A percentile compares a stretch with the other conserved stretches of the same genome.
Conservation (phyloP, 2,797 vertebrate species). For the Eulemur coronatus region DNA sequence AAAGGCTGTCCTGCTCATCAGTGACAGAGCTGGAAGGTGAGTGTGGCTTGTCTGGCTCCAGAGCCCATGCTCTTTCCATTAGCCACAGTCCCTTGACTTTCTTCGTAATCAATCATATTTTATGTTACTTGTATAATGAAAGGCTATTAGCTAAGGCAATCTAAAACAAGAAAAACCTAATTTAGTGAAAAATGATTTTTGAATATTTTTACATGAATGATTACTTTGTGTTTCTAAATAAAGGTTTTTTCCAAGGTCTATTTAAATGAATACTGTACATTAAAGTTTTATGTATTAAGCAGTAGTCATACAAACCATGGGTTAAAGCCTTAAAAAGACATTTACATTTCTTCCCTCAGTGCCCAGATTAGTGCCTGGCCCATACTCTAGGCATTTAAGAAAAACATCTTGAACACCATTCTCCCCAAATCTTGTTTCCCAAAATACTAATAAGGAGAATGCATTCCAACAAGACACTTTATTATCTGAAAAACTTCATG, state of each 20-base stretch:
- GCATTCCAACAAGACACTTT: neutral
- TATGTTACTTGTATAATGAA: neutral
- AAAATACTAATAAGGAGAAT: neutral
- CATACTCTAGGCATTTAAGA: neutral
- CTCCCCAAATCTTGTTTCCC: neutral
- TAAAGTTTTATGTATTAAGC: neutral
- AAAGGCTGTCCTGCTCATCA: neutral
- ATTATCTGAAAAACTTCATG: constrained; percentile 11
- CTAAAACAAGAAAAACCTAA: constrained; percentile 41
- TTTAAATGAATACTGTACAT: constrained; percentile 2
- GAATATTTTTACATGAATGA: neutral
- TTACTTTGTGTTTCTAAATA: constrained; percentile 39
- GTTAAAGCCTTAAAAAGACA: neutral
- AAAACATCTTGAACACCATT: neutral
- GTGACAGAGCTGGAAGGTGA: neutral
- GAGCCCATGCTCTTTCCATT: neutral
- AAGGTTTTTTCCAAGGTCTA: neutral
- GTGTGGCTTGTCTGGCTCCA: neutral
- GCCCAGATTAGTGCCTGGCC: neutral
- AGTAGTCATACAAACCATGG: neutral
- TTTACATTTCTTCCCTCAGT: neutral
- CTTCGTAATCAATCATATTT: neutral
- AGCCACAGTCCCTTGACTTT: neutral
- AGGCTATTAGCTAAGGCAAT: neutral
- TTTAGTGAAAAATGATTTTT: constrained; percentile 39